These are phyloP conservation scores for Ennomos erosarius DNA, from an alignment of 2,888 invertebrate genomes.

Conservation along the genomic window DNA sequence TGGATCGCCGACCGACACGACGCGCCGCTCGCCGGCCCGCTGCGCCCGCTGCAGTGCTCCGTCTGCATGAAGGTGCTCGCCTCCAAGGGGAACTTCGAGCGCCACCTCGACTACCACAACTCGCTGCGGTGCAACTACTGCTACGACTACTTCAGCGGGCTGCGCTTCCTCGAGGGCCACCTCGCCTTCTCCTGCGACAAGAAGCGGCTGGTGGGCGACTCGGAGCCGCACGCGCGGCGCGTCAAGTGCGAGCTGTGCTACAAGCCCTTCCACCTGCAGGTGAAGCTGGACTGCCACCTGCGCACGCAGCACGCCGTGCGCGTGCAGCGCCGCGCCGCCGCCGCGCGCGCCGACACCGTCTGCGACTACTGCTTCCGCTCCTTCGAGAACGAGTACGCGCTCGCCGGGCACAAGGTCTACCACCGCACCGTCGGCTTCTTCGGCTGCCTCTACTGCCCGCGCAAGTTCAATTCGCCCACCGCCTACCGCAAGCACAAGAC, in stretches of 20 bases:
- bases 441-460: constrained; percentile 80
- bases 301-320: constrained; percentile 69
- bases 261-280: constrained; percentile 79
- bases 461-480: constrained; percentile 80
- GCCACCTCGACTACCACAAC: constrained; percentile 81
- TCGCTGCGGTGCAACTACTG: constrained; percentile 80
- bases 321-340: constrained; percentile 59
- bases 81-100: constrained; percentile 77
- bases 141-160: constrained; percentile 74
- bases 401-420: constrained; percentile 72
- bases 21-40: constrained; percentile 62
- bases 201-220: constrained; percentile 72
- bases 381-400: constrained; percentile 74
- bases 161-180: constrained; percentile 77
- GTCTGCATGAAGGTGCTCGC: constrained; percentile 77
- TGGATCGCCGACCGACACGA: constrained; percentile 74
- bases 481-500: constrained; percentile 81
- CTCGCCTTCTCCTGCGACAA: constrained; percentile 76
- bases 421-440: constrained; percentile 75
- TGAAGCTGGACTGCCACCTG: constrained; percentile 79
- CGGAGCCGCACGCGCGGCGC: constrained; percentile 70
- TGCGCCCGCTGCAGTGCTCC: constrained; percentile 77
- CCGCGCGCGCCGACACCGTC: constrained; percentile 58
- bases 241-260: constrained; percentile 78
- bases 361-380: constrained; percentile 81